Evolutionary conservation across 2,888 invertebrate genomes (phyloP), one percentile per base, ranked within the genome.

Genomic region (Tetranychus truncatus): DNA sequence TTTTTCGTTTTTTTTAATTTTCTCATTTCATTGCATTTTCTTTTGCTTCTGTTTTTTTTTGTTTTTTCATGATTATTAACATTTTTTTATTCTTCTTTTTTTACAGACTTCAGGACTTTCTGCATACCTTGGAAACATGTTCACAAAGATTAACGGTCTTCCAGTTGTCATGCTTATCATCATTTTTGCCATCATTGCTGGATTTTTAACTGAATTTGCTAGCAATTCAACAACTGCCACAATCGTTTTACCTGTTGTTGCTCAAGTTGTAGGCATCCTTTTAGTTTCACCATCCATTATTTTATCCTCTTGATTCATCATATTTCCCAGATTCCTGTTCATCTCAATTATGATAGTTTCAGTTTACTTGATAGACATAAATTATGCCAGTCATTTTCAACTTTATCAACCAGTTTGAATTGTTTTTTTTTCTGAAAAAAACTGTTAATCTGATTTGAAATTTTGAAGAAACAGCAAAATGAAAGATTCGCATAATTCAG

Each of bases 161-260:
- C 87, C 88, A n/a, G 85, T 87, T 8, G 82, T 87, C 71, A 82
- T 87, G 15, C 88, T 93, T 66, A 84, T 93, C 76, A 82, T 91
- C 45, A 87, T 91, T 6, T 88, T 92, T 18, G 88, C 90, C 77
- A 80, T 89, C 4, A 87, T 91, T 66, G 89, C 91, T 0, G 89
- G 91, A 79, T 86, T 89, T 79, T 85, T 91, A 76, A 95, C 94
- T 0, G 92, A 94, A 83, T 89, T 94, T 80, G 91, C 92, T 0
- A 90, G 91, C 45, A 94, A 95, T 81, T 91, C 92, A 0, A 92
- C 93, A 69, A 90, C 92, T 46, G 92, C 92, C 1, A 92, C 91
- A 80, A 89, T 93, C 45, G 88, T 93, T 78, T 83, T 93, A 78
- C 91, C 92, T 7, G 90, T 92, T 34, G 84, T 92, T 74, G 89